Evolutionary conservation across 1,140 invertebrate species (phyloP), one percentile per base, ranked within the genome.

Genomic region (Prorops nasuta): DNA sequence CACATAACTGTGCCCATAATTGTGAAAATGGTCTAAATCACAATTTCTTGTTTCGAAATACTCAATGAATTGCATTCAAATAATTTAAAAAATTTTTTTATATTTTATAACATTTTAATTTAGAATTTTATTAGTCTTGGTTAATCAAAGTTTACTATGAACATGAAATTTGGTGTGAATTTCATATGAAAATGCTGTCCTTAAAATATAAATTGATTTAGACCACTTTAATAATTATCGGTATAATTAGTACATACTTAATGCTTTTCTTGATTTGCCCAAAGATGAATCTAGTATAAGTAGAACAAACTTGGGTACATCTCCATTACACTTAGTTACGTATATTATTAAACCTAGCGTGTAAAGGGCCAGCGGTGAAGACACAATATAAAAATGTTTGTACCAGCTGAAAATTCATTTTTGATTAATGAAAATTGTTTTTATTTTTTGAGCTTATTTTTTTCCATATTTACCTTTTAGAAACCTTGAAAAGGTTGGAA

Each of bases 331-430:
- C 57, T 81, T 73, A 73, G 80, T 85, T 56, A 68, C 77, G 22
- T 61, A 53, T 7, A 79, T 24, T 12, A 81, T 59, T 15, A 85
- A 59, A 12, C 73, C 42, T 3, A 87, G 67, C 18, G 76, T 66
- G 21, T 73, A 36, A 20, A 74, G 64, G 38, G 80, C 80, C 49
- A 81, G 73, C 16, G 84, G 51, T n/a, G 79, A 71, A 14, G 85
- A 81, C 60, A 87, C 83, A 3, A 83, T 45, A 63, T 91, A 91
- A 63, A 90, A 90, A 72, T 91, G 88, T 60, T 71, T 79, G 59
- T 89, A 91, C 76, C 82, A 87, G 35, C 79, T 80, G 49, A 51
- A 66, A 58, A 42, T 47, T 45, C 10, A 22, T 24, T 40, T 46
- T 60, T 8, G n/a, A n/a, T 18, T 2, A 22, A 52, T 28, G 17